These are phyloP conservation scores for Bufotes viridis DNA, from an alignment of 2,797 vertebrate species.

Conservation along the genomic window DNA sequence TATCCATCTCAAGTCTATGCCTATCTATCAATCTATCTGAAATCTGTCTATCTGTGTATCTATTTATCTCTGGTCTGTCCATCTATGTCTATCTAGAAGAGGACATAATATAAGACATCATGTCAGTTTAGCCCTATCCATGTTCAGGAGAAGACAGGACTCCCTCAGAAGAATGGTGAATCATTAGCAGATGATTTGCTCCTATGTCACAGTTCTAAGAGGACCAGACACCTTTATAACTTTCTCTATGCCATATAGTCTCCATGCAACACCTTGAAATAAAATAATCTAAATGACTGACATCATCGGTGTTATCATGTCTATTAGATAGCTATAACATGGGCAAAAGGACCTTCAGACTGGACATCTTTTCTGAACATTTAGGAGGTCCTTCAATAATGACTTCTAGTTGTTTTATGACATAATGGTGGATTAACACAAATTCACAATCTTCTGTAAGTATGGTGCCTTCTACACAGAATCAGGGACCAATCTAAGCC, in stretches of 20 bases:
- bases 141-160: background rate
- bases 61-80: background rate
- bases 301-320: background rate
- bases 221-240: background rate
- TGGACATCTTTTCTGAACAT: background rate
- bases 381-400: background rate
- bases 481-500: background rate
- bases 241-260: too few relatives aligned
- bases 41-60: background rate
- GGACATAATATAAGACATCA: too few relatives aligned
- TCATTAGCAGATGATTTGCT: background rate
- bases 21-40: too few relatives aligned
- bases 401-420: background rate
- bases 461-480: background rate
- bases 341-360: too few relatives aligned
- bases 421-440: background rate
- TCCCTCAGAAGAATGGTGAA: background rate
- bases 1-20: too few relatives aligned
- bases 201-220: background rate
- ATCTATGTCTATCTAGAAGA: too few relatives aligned
- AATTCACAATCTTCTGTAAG: background rate
- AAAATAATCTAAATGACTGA: background rate
- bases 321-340: background rate
- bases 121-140: background rate
- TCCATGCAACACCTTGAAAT: background rate